Base-by-base conservation (phyloP, 2,797 vertebrate species). In the Ceryle rudis region DNA sequence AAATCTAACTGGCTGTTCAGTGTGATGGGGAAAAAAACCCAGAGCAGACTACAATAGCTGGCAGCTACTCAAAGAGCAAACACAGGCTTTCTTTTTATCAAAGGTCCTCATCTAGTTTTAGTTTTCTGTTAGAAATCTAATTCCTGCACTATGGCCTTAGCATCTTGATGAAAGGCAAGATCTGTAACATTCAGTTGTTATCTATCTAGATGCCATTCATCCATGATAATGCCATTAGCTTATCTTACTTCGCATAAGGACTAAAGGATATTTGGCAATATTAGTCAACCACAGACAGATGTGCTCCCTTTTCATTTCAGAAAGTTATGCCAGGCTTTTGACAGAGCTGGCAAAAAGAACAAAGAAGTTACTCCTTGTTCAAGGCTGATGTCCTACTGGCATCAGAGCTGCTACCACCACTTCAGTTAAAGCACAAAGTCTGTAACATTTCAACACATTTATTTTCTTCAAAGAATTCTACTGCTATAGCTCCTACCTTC, bases 401-500 rank as follows among this genome's bases (percentile, higher is more conserved):
- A 86, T 54, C 70, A 55, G 35, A 4, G 25, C 54, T 69, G 70
- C 70, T 44, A 31, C 54, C 18, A 52, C 22, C 51, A 55, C 73
- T 57, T 28, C 81, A 69, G 31, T 16, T 49, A 70, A 60, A 28
- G 57, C 74, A 70, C 11, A 1, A 49, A 37, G 14, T 8, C 54
- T 46, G 4, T 3, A 12, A 52, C 51, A 14, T 58, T 33, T 39
- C 13, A 5, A 61, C 17, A 73, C 31, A 28, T 33, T 37, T 14
- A 47, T 37, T 91, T 81, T 64, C 54, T 79, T 64, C 55, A 74
- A 13, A 49, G 10, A 72, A 64, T 2, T 3, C 52, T 55, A 83
- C 19, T 66, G 58, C 35, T 71, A 25, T 5, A 82, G 57, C 19
- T 77, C 97, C 90, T 98, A 99, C 99, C 99, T 98, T 99, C 98